Evolutionary conservation across 2,113 vertebrate genomes (phyloP), one percentile per base, ranked within the genome.

Genomic region (Cyphomyrus plagiostoma): DNA sequence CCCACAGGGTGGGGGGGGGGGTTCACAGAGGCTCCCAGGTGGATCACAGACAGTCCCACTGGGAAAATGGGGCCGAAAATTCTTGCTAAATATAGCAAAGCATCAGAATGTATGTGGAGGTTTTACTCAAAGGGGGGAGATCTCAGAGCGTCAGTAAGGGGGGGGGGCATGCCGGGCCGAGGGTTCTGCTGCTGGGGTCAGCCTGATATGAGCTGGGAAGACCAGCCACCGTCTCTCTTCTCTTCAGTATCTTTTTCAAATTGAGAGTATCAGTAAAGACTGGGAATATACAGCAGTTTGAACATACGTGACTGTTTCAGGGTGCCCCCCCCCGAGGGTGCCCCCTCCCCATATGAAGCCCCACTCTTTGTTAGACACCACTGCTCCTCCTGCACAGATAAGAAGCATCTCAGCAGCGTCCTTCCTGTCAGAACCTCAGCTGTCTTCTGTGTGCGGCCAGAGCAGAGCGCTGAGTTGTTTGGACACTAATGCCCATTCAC

Each of bases 401-500:
- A 23, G 9, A 30, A 0, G 30, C 66, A 66, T 26, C 62, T 26
- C 56, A 8, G 21, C 56, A 8, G 23, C 23, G 2, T 70, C n/a
- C 62, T 70, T 17, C 50, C 90, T 88, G 89, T 80, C 17, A 45
- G 45, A n/a, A 84, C 10, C 98, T 98, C 98, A 98, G 97, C 96
- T 95, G 96, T 98, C 98, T 99, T 99, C 62, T 99, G 98, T 99
- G 97, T 97, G 94, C 96, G 97, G 97, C 97, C 97, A 96, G 97
- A 95, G 97, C 97, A 98, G 98, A 97, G 98, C 98, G 97, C 97
- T 99, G 98, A 99, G 98, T 99, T 99, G 98, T 99, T 99, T 99
- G 98, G 98, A 99, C 98, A 99, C 98, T 99, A 99, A 99, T 98
- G 99, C 98, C 98, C 98, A 98, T 98, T 99, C 98, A 99, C 98